Conservation (phyloP, 2,888 invertebrate species). For the Zygogramma bicolorata region DNA sequence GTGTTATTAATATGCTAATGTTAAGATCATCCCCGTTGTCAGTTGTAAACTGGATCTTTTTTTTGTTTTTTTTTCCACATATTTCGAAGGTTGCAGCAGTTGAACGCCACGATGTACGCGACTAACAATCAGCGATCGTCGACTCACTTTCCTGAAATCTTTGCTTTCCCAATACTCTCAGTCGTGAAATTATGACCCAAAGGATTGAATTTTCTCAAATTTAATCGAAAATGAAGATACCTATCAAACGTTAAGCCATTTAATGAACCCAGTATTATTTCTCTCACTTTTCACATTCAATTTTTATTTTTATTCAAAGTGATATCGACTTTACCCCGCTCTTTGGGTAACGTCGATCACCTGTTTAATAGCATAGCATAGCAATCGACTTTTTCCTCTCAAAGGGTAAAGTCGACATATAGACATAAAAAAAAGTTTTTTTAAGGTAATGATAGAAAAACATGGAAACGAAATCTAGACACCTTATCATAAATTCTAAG, state of each 20-base stretch:
- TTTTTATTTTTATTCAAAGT: slow-evolving; percentile 6
- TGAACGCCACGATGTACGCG: too few species aligned
- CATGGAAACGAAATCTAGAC: background rate
- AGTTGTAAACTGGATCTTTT: too few species aligned
- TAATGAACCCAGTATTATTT: background rate
- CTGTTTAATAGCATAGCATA: background rate
- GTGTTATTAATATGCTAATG: too few species aligned
- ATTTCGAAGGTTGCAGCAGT: too few species aligned
- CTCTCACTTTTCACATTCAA: background rate
- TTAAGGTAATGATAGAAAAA: background rate
- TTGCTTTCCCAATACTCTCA: too few species aligned
- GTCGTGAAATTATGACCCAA: too few species aligned
- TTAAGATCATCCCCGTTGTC: too few species aligned
- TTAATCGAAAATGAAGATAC: background rate
- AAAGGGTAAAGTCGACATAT: slow-evolving; percentile 5
- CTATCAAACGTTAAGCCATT: background rate
- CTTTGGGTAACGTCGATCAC: slow-evolving; percentile 9
- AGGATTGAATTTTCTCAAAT: background rate
- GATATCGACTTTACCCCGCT: slow-evolving; percentile 2
- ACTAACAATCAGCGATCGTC: too few species aligned
- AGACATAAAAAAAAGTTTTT: background rate
- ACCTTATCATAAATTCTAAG: background rate
- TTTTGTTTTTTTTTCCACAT: too few species aligned
- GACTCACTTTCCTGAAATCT: too few species aligned
- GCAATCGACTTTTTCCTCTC: slow-evolving; percentile 11